Conservation (phyloP, 1,140 invertebrate genomes). For the Leptonema lineaticorne region DNA sequence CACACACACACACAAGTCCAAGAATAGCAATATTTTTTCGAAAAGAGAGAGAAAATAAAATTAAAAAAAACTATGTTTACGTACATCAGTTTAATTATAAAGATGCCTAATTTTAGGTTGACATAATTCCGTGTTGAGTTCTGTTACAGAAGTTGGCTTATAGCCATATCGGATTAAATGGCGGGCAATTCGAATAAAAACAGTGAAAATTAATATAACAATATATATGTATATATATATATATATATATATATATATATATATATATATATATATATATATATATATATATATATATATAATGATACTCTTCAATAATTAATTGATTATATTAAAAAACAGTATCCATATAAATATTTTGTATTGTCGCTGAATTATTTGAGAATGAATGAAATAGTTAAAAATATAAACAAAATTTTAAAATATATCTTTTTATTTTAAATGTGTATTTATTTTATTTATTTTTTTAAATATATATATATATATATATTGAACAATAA, state of each 20-base stretch:
- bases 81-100: conserved; percentile 10
- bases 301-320: too few relatives aligned
- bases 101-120: conserved; percentile 38
- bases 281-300: too few relatives aligned
- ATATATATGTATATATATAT: too few relatives aligned
- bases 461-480: not conserved
- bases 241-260: too few relatives aligned
- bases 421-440: not conserved
- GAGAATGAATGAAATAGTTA: not conserved
- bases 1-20: not conserved
- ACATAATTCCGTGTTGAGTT: conserved; percentile 40
- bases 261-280: too few relatives aligned
- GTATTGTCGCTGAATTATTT: not conserved
- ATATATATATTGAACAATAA: not conserved
- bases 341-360: too few relatives aligned
- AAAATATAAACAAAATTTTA: not conserved
- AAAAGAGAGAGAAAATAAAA: not conserved
- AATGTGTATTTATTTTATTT: not conserved
- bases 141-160: conserved; percentile 33
- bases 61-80: too few relatives aligned
- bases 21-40: conserved; percentile 15
- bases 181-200: too few relatives aligned
- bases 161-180: conserved; percentile 29
- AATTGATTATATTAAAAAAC: too few relatives aligned
- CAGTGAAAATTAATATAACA: too few relatives aligned